Evolutionary conservation across 2,888 invertebrate genomes (phyloP), one percentile per base, ranked within the genome.

Genomic region (Heliothis peltigera): DNA sequence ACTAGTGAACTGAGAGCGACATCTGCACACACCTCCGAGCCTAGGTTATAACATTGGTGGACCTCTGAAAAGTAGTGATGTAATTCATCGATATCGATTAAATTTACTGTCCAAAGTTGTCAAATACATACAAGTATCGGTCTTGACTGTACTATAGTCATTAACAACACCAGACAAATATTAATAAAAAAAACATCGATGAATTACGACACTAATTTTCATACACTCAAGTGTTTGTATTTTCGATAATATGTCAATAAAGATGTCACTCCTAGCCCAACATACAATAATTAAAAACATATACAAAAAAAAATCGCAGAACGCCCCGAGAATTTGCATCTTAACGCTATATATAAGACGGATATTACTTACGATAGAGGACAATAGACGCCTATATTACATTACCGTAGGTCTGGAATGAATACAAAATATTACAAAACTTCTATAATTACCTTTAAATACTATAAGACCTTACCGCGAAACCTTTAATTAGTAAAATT

Each of bases 351-450:
- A 84, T 89, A 91, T 84, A 92, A 93, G 94, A 94, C 93, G 93
- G 94, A 93, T 92, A 93, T 87, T 88, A 79, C 91, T 92, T 92
- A 92, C 80, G 67, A 68, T 86, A 91, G 86, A 92, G 90, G 92
- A 92, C 92, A 89, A 87, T 91, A 93, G 89, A 92, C 89, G 90
- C 87, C 88, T 94, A 94, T 92, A 86, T 88, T 92, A 93, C 89
- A 92, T 88, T 89, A 90, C 82, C 81, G 75, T 89, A 91, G 87
- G 87, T 82, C 77, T 92, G 92, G 94, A 94, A 94, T 94, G 94
- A 89, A 92, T 94, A 93, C 87, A 94, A 94, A 94, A 93, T 88
- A 89, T 93, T 93, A 93, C 89, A 94, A 94, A 92, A 78, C 69
- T 67, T 84, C 68, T 84, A 79, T 78, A 80, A 78, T 77, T 81